Evolutionary conservation across 2,888 invertebrate species (phyloP), one percentile per base, ranked within the genome.

Genomic region (Idaea aversata): DNA sequence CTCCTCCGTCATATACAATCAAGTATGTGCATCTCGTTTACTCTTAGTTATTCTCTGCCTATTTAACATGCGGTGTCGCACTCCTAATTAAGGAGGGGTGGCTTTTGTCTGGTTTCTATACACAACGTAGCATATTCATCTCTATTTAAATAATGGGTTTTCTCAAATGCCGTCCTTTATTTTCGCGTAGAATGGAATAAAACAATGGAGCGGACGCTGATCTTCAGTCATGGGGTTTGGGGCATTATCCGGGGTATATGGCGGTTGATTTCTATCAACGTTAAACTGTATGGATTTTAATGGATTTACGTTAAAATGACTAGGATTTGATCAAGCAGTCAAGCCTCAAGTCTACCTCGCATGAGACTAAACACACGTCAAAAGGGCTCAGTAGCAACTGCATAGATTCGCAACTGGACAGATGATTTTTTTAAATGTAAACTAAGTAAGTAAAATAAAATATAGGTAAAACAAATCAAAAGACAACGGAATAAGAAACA

Each of bases 81-180:
- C 36, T n/a, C 59, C 59, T 64, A 68, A 64, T 66, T 64, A 65
- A 62, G 47, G 57, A 61, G 47, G 47, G 59, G 61, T 61, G 64
- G 64, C 67, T 65, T 47, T 73, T 70, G 63, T 71, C 63, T 68
- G 61, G 25, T 60, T 65, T 65, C 38, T 66, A 69, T 62, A 63
- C 34, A 72, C 69, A 69, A 67, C 66, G 71, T 67, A 72, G 72
- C 74, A 74, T 77, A 78, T 78, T 81, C 78, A 73, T 73, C 70
- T 73, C 73, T 73, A 69, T 77, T 77, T 78, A 76, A 77, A 78
- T 79, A 78, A 82, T 77, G 71, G 74, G 70, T 69, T 69, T 70
- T 68, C 77, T 76, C 75, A 79, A 76, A 75, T 72, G 72, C 72
- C 70, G 38, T 65, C 69, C 58, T 69, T 71, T 71, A 71, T 70